Evolutionary conservation across 2,113 vertebrate species (phyloP).

Genomic region (Brachionichthys hirsutus): DNA sequence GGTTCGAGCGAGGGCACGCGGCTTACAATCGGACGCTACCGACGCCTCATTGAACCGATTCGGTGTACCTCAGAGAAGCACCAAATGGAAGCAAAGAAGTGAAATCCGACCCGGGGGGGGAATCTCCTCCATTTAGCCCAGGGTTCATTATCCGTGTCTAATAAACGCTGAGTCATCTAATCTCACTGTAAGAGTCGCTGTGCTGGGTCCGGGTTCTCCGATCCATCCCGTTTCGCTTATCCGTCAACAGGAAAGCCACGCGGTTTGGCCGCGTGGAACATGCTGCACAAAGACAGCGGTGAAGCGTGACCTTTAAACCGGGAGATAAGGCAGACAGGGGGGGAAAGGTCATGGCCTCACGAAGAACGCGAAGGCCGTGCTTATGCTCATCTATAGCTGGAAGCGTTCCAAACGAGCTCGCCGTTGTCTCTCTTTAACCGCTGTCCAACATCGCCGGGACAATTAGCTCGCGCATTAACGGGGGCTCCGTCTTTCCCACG

Average conservation of each 20-base stretch:
- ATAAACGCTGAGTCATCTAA: neutral
- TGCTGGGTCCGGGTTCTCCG: too few species aligned
- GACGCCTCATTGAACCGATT: constrained; percentile 36
- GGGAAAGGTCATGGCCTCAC: too few species aligned
- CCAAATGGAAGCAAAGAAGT: constrained; percentile 20
- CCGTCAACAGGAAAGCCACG: too few species aligned
- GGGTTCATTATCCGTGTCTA: constrained; percentile 3
- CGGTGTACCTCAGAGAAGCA: constrained; percentile 11
- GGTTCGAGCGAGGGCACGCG: constrained; percentile 48
- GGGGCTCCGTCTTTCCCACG: constrained; percentile 18
- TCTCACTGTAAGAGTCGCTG: too few species aligned
- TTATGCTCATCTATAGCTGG: constrained; percentile 32
- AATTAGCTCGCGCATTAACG: constrained; percentile 26
- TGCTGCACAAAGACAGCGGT: too few species aligned
- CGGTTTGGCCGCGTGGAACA: too few species aligned
- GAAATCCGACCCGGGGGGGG: constrained; percentile 11
- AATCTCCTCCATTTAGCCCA: neutral
- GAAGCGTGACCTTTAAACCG: too few species aligned
- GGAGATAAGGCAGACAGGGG: too few species aligned
- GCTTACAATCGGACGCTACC: constrained; percentile 21
- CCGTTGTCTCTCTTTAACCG: constrained; percentile 29
- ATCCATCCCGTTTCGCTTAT: neutral
- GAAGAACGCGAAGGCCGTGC: too few species aligned
- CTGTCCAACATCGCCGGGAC: constrained; percentile 7
- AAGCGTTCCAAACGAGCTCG: constrained; percentile 28